Base-by-base conservation (phyloP, 2,888 invertebrate species). In the Molorchus minor region DNA sequence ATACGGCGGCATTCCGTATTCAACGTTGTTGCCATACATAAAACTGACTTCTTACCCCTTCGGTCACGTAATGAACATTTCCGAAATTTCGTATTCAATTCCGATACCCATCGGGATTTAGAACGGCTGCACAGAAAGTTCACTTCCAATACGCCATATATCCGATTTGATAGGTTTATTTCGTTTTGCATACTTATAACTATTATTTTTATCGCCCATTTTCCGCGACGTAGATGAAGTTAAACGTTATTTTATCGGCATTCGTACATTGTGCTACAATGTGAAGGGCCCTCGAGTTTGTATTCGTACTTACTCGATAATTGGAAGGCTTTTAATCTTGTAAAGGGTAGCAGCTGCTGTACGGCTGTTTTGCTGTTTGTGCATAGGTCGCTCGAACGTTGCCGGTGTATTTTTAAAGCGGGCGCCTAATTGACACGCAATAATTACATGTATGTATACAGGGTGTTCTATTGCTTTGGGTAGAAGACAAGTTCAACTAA, bases 11-110 rank as follows among this genome's bases (percentile, higher is more conserved):
- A 67, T 70, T 71, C 62, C 40, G 69, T 67, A 72, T 72, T 70
- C 72, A 56, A 51, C 49, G 44, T 40, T 41, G 41, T 68, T 65
- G 58, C 55, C 30, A 20, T 56, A 61, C 69, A 70, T 73, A 70
- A 73, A 73, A 68, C 67, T 59, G 40, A 65, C 69, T 69, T 70
- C 68, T 73, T 73, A 71, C 67, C 71, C 72, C 72, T 70, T 73
- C 68, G 71, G 76, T 76, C 78, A 78, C 78, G 78, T 78, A 78
- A 75, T 74, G 72, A 74, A 75, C 78, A 72, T 78, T 76, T 74
- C 74, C 75, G 72, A 77, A 75, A 77, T 75, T 77, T 74, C 72
- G 72, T 71, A 75, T 77, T 76, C 76, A 71, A 74, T 76, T 73
- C 72, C 71, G 62, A 72, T 71, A 74, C 67, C 71, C 68, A 69